Base-by-base conservation (phyloP, 2,888 invertebrate species). In the Nymphalis polychloros region DNA sequence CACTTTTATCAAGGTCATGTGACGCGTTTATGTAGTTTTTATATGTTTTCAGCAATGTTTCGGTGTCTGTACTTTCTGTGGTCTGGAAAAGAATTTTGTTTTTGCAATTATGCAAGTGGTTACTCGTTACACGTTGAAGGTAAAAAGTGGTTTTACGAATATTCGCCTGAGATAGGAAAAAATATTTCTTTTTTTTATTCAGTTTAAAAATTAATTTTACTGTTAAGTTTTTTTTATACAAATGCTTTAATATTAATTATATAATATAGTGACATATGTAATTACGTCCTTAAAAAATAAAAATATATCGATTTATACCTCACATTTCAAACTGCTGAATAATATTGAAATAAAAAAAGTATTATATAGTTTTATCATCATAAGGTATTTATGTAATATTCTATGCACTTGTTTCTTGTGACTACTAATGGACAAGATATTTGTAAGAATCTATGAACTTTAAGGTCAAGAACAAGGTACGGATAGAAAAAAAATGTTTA, bases 1-100 rank as follows among this genome's bases (percentile, higher is more conserved):
- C 85, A 4, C 73, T 74, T 55, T 67, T 78, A 46, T 83, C 83
- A 64, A 81, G 65, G 5, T 62, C 72, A 3, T 78, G 72, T 0
- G 83, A 81, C 0, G 76, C 62, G 23, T 79, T 81, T 3, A 83
- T 68, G 48, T 78, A 75, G 8, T 62, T 63, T 8, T 73, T 72
- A 59, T 75, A 77, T 13, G 72, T 68, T 13, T 73, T 59, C 1
- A 79, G 65, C 8, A 76, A 19, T 2, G 63, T 59, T 17, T 67
- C 71, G 17, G 73, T 68, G 3, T 69, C 69, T 17, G 73, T 68
- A 5, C 69, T 70, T 1, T 68, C 68, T 27, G 68, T 64, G n/a
- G 71, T 63, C 57, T 57, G 19, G n/a, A 57, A 55, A 27, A 55
- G 17, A 17, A 19, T 3, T 23, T 53, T 7, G 27, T 31, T 53